Evolutionary conservation across 1,140 invertebrate genomes (phyloP).

Genomic region (Zaprionus nigranus): DNA sequence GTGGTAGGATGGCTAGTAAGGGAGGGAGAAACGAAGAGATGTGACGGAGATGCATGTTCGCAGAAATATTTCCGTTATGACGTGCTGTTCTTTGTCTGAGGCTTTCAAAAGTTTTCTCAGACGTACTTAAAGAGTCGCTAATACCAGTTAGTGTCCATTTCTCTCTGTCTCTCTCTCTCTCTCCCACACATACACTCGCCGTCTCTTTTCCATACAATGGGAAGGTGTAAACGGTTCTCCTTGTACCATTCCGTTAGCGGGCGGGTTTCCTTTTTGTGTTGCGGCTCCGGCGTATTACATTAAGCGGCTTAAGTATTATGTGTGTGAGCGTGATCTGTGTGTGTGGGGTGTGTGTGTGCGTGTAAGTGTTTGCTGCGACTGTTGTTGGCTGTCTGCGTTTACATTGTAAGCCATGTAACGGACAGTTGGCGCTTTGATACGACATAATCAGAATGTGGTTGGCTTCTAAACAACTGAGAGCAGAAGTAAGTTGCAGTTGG

Average conservation of each 20-base stretch:
- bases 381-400: constrained; percentile 14
- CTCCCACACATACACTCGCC: background rate
- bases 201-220: background rate
- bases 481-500: background rate
- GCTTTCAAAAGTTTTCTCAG: constrained; percentile 23
- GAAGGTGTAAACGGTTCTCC: background rate
- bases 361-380: background rate
- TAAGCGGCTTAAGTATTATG: constrained; percentile 40
- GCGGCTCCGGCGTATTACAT: constrained; percentile 28
- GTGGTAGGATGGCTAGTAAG: background rate
- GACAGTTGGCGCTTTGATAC: constrained; percentile 17
- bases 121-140: constrained; percentile 38
- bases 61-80: background rate
- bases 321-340: background rate
- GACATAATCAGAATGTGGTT: constrained; percentile 30
- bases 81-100: background rate
- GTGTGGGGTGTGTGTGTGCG: background rate
- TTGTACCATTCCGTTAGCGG: background rate
- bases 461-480: constrained; percentile 3
- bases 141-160: constrained; percentile 22
- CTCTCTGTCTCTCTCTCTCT: background rate
- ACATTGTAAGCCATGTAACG: constrained; percentile 22
- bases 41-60: background rate
- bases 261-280: constrained; percentile 31
- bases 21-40: background rate